These are phyloP conservation scores for Orchestia grillus DNA, from an alignment of 1,140 invertebrate species.

Conservation along the genomic window DNA sequence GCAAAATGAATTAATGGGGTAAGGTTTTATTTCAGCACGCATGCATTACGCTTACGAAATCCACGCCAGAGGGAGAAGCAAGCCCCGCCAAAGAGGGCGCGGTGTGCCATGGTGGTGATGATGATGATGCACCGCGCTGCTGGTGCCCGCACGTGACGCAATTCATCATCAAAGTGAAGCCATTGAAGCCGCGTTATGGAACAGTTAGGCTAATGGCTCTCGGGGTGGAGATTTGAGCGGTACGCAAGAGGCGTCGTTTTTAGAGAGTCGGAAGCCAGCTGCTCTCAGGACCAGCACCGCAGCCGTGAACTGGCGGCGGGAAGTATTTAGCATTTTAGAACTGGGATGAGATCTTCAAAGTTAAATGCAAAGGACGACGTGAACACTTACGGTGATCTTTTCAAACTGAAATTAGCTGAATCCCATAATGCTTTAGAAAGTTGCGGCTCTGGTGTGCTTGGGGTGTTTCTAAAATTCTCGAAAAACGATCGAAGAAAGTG, in stretches of 20 bases:
- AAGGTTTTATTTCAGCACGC: not conserved
- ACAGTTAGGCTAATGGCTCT: conserved; percentile 31
- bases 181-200: conserved; percentile 37
- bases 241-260: not conserved
- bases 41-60: not conserved
- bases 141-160: not conserved
- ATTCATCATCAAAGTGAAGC: conserved; percentile 25
- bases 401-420: not conserved
- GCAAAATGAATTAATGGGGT: too few species aligned
- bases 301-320: not conserved
- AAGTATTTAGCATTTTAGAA: not conserved
- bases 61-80: not conserved
- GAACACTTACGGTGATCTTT: not conserved
- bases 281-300: not conserved
- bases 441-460: not conserved
- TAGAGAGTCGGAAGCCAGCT: not conserved
- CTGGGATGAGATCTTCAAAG: not conserved
- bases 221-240: conserved; percentile 10
- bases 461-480: not conserved
- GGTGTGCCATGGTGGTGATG: not conserved
- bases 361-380: not conserved
- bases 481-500: not conserved
- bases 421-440: not conserved
- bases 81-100: not conserved
- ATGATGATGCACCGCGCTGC: not conserved